Conservation (phyloP, 2,797 vertebrate species). For the Melanitta fusca region DNA sequence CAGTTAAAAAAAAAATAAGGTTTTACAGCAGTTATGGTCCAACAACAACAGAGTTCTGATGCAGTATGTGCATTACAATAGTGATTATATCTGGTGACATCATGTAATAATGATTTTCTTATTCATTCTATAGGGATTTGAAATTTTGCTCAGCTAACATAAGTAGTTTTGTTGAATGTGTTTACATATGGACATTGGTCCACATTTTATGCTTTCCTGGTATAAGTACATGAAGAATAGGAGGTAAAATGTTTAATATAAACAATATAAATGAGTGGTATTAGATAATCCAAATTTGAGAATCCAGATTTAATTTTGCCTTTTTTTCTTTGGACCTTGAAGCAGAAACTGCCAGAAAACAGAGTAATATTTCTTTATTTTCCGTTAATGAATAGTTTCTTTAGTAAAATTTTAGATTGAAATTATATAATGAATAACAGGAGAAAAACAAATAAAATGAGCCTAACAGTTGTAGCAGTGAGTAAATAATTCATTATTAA, state of each 20-base stretch:
- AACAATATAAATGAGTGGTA: background rate
- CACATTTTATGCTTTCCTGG: background rate
- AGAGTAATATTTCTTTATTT: background rate
- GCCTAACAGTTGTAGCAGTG: background rate
- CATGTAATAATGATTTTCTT: background rate
- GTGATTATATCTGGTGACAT: background rate
- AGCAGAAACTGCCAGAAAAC: background rate
- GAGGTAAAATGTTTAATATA: background rate
- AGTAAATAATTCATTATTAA: background rate
- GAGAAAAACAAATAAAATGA: background rate
- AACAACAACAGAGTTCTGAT: background rate
- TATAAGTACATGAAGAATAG: background rate
- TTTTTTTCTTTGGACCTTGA: background rate
- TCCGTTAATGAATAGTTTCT: background rate
- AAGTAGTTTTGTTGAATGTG: background rate
- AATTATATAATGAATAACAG: background rate
- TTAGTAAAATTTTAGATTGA: background rate
- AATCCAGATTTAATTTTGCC: background rate
- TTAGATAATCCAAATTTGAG: background rate
- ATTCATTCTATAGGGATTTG: background rate
- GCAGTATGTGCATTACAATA: too few relatives aligned
- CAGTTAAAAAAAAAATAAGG: background rate
- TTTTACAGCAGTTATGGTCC: background rate
- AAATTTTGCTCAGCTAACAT: background rate
- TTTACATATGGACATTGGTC: background rate